Evolutionary conservation across 2,888 invertebrate genomes (phyloP), one percentile per base, ranked within the genome.

Genomic region (Mythimna ferrago): DNA sequence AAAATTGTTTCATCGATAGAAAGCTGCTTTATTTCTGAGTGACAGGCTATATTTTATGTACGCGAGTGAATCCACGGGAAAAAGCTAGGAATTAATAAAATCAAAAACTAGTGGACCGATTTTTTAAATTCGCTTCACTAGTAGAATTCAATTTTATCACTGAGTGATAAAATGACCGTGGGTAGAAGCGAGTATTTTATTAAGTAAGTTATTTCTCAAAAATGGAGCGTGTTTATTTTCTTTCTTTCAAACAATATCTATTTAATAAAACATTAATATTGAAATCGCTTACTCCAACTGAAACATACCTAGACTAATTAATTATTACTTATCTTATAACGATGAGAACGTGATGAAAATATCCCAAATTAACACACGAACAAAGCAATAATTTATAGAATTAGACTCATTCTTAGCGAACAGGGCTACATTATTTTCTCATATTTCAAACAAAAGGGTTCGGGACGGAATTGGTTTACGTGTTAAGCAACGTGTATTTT

Each of bases 371-470:
- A 65, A 38, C 48, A 66, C 11, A 51, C 11, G 6, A 58, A 19
- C 26, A 6, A 44, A 35, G 9, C n/a, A 19, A 66, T 72, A 54
- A 75, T 71, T 66, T 56, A 73, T 77, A 56, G 21, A 56, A 62
- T 67, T 16, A 41, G 62, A 1, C 41, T 67, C 7, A 53, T 44
- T 74, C 35, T 68, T 66, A 32, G 19, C 64, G 21, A 51, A 65
- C 38, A 38, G 54, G 35, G 35, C 44, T 11, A 63, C 21, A 71
- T 68, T 57, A 60, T 72, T 54, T 73, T 79, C 71, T 72, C 82
- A 71, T 82, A 35, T 58, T 72, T 62, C 35, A 9, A 61, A 61
- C 38, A 61, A 62, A n/a, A 66, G 21, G 35, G n/a, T 41, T 66
- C 41, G n/a, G 35, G 71, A 67, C 38, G 3, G 64, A 79, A 60